Conservation (phyloP, 2,113 vertebrate genomes). For the Colossoma macropomum region DNA sequence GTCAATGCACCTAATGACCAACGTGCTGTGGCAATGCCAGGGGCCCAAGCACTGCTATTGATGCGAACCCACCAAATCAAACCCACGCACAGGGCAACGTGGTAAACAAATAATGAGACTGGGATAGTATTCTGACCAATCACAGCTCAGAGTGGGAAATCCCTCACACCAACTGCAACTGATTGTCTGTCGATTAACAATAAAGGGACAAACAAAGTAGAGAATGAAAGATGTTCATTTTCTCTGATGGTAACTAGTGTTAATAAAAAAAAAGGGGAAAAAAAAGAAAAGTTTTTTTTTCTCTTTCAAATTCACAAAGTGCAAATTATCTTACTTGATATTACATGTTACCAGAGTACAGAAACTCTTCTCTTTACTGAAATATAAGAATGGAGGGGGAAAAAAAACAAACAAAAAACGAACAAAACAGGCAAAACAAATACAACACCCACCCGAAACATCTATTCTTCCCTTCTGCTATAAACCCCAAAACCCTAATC, state of each 20-base stretch:
- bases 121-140: not conserved
- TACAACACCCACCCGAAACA: not conserved
- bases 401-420: constrained; percentile 40
- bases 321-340: constrained; percentile 71
- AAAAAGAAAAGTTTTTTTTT: constrained; percentile 41
- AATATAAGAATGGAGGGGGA: no score
- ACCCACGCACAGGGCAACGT: no score
- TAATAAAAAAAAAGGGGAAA: constrained; percentile 59
- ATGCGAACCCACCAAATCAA: not conserved
- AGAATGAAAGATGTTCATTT: constrained; percentile 63
- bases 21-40: not conserved
- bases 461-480: not conserved
- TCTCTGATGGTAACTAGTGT: constrained; percentile 76
- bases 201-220: constrained; percentile 23
- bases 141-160: not conserved
- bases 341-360: constrained; percentile 70
- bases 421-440: not conserved
- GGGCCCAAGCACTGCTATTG: not conserved
- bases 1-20: not conserved
- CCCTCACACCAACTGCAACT: not conserved
- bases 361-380: constrained; percentile 54
- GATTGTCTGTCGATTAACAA: not conserved
- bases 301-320: constrained; percentile 77
- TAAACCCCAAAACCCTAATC: constrained; percentile 44
- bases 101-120: no score